A percentile compares a stretch with the other conserved stretches of the same genome.
These are phyloP conservation scores for Onychomys leucogaster DNA, from an alignment of 2,797 vertebrate species.

Conservation along the genomic window DNA sequence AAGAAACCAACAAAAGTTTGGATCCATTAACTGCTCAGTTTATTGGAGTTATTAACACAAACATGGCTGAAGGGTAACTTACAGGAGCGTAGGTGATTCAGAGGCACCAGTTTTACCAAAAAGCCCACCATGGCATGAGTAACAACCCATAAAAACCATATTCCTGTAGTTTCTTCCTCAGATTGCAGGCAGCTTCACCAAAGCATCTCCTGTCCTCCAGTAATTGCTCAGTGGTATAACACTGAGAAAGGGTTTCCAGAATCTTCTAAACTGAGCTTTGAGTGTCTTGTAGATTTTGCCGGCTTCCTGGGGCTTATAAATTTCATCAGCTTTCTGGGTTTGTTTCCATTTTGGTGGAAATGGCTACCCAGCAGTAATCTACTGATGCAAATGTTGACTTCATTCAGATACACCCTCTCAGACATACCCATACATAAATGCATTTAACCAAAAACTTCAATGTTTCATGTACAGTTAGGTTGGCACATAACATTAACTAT, in stretches of 20 bases:
- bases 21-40: not conserved
- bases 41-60: not conserved
- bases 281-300: not conserved
- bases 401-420: not conserved
- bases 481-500: not conserved
- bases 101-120: not conserved
- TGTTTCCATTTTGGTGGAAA: not conserved
- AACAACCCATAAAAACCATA: not conserved
- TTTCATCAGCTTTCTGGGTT: not conserved
- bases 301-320: not conserved
- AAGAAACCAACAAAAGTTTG: not conserved
- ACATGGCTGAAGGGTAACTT: not conserved
- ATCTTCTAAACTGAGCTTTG: not conserved
- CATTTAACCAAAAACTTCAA: not conserved
- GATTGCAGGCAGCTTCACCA: not conserved
- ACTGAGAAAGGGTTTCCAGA: not conserved
- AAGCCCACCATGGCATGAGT: no score
- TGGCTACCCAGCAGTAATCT: not conserved
- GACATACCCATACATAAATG: not conserved
- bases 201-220: not conserved
- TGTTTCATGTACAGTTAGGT: not conserved
- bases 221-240: not conserved
- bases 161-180: not conserved
- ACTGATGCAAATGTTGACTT: not conserved
- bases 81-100: not conserved